Evolutionary conservation across 2,888 invertebrate genomes (phyloP), one percentile per base, ranked within the genome.

Genomic region (Dolomedes plantarius): DNA sequence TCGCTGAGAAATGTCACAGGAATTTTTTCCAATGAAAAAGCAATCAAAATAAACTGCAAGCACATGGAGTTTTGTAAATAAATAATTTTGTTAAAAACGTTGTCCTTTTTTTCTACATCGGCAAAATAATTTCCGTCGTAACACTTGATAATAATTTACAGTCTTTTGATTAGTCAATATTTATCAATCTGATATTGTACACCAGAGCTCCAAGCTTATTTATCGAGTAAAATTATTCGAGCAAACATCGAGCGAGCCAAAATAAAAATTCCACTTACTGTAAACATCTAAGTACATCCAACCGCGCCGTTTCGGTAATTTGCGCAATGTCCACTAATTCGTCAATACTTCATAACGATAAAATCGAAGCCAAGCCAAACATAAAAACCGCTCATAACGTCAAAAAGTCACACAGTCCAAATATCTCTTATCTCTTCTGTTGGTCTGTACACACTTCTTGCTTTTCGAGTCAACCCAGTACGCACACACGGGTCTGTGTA

Each of bases 321-420:
- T 23, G 2, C 56, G 23, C 23, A 56, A 56, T 56, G 56, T 56
- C 23, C 56, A 56, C 3, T 23, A 67, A 19, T 67, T 67, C 67
- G 32, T 36, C 32, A 32, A 67, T 67, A 67, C n/a, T 6, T 67
- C 32, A 67, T 67, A 67, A 36, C 36, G 31, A 67, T n/a, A 7
- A 19, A 36, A 11, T 19, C 32, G 67, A 65, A 83, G 67, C 13
- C n/a, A 75, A 67, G 29, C 46, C 32, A 56, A 73, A 16, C 27
- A 71, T n/a, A n/a, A 73, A 39, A 32, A 82, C 13, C 68, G 36
- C 62, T 77, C 73, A 72, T 73, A 72, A 77, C 67, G 62, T 73
- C 73, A 68, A 77, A 85, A 85, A 77, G 83, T 85, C 83, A 73
- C 73, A 77, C 73, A 85, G 73, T 82, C 62, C 76, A 82, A 82